Evolutionary conservation across 1,140 invertebrate genomes (phyloP).

Genomic region (Batillaria attramentaria): DNA sequence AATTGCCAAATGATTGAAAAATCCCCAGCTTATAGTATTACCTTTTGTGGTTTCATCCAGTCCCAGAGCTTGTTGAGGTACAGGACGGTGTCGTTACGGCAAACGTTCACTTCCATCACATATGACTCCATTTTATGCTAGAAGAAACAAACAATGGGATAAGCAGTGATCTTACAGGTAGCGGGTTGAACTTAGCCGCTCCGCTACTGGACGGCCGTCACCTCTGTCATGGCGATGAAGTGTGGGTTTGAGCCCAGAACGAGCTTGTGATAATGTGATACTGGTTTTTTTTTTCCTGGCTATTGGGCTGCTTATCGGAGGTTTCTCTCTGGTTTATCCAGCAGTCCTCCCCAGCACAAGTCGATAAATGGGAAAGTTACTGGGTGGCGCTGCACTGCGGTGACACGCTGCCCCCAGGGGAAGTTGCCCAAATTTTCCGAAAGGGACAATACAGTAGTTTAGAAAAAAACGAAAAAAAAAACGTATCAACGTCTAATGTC

Average conservation of each 20-base stretch:
- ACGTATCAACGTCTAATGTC: no score
- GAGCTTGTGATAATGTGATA: no score
- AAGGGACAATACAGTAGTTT: no score
- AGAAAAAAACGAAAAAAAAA: no score
- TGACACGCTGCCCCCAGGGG: no score
- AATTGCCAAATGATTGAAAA: not conserved
- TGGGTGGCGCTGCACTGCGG: not conserved
- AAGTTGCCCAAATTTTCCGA: no score
- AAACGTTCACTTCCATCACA: conserved; percentile 70
- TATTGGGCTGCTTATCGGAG: no score
- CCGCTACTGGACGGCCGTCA: not conserved
- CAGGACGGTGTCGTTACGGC: conserved; percentile 66
- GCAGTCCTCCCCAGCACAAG: no score
- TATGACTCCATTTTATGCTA: conserved; percentile 69
- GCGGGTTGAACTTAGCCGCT: no score
- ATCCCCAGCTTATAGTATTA: no score
- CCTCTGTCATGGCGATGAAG: not conserved
- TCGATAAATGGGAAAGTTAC: not conserved
- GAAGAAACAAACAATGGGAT: conserved; percentile 9
- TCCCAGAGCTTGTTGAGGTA: conserved; percentile 69
- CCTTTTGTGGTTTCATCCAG: conserved; percentile 72
- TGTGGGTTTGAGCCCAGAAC: not conserved
- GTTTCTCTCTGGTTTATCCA: no score
- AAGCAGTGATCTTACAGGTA: conserved; percentile 3
- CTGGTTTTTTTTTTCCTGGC: no score